phyloP scores from a whole-genome alignment of 2,113 vertebrate species.

The Tachuris rubrigastra region DNA sequence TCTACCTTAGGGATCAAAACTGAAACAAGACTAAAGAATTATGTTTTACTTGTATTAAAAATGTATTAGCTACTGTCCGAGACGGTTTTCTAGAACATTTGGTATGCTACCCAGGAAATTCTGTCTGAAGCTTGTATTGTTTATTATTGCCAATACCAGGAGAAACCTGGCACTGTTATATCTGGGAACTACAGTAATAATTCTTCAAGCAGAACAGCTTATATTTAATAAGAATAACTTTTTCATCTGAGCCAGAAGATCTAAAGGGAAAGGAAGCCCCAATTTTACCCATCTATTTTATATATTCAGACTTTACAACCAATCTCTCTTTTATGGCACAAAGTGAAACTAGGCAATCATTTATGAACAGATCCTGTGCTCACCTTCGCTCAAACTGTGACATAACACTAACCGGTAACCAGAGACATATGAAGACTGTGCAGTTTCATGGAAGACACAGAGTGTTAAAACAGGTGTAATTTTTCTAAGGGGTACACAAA shows the following conservation, averaged over 20 bases:
- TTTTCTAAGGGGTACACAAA: not conserved
- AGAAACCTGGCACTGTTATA: slow-evolving; percentile 13
- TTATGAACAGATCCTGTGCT: slow-evolving; percentile 19
- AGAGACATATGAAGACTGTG: not conserved
- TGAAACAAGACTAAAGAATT: slow-evolving; percentile 17
- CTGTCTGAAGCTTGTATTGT: slow-evolving; percentile 36
- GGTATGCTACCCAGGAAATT: slow-evolving; percentile 60
- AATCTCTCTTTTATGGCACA: slow-evolving; percentile 26
- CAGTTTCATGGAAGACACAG: not conserved
- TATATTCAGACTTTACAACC: slow-evolving; percentile 42
- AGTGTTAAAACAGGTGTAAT: not conserved
- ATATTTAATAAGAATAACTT: slow-evolving; percentile 44
- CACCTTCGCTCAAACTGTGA: not conserved
- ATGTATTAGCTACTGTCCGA: slow-evolving; percentile 57
- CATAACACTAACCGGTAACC: not conserved
- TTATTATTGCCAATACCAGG: slow-evolving; percentile 49
- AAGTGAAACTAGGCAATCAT: slow-evolving; percentile 41
- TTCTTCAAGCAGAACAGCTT: slow-evolving; percentile 57
- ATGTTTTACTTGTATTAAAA: slow-evolving; percentile 67
- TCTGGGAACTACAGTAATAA: slow-evolving; percentile 32
- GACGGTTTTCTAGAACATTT: slow-evolving; percentile 53
- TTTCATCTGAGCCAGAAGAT: slow-evolving; percentile 48
- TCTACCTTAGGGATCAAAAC: slow-evolving; percentile 51
- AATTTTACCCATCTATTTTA: slow-evolving; percentile 43
- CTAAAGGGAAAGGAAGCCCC: slow-evolving; percentile 22